These are phyloP conservation scores for Molossus alvarezi DNA, from an alignment of 2,797 vertebrate genomes.

Conservation along the genomic window DNA sequence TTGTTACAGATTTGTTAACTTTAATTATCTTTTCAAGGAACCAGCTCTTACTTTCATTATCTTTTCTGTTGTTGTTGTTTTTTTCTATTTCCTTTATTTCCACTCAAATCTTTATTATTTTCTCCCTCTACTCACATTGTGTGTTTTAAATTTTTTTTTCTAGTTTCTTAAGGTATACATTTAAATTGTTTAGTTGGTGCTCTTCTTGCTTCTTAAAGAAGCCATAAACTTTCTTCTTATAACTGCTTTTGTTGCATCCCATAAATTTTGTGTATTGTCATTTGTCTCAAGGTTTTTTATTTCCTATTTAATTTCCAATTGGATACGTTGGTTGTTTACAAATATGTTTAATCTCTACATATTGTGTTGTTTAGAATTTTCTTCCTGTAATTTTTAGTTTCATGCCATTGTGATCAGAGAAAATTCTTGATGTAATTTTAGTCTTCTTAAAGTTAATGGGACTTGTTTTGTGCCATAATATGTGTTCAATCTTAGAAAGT, in stretches of 20 bases:
- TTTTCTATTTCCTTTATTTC: background rate
- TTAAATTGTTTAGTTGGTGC: background rate
- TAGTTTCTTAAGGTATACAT: background rate
- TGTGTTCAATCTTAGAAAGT: background rate
- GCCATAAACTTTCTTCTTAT: background rate
- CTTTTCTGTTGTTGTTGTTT: background rate
- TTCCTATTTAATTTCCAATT: background rate
- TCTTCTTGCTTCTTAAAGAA: background rate
- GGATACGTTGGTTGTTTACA: too few relatives aligned
- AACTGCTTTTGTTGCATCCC: background rate
- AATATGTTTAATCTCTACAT: too few relatives aligned
- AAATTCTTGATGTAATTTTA: background rate
- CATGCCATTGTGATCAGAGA: too few relatives aligned
- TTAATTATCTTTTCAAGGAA: background rate
- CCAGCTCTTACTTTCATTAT: background rate
- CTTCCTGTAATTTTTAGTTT: too few relatives aligned
- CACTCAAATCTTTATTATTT: background rate
- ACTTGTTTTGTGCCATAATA: background rate
- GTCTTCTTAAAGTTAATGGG: background rate
- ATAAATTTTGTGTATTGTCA: background rate
- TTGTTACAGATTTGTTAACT: background rate
- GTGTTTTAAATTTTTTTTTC: background rate
- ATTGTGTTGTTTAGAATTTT: too few relatives aligned
- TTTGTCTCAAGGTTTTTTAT: background rate
- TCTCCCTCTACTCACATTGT: background rate